Evolutionary conservation across 2,113 vertebrate genomes (phyloP), one percentile per base, ranked within the genome.

Genomic region (Proterorhinus semilunaris): DNA sequence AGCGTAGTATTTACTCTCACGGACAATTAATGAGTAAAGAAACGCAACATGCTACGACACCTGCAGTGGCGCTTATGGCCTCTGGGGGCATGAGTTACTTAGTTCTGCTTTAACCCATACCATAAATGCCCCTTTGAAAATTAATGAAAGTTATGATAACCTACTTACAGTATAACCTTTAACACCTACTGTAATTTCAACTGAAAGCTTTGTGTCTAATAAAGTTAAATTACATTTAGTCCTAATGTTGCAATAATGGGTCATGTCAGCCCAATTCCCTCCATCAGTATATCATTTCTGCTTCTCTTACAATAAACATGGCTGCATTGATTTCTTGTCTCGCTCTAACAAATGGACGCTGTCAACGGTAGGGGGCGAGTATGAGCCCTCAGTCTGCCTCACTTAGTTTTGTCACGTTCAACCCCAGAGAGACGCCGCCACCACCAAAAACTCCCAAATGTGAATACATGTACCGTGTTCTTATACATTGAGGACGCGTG

Each of bases 351-450:
- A 67, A 68, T 16, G 59, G 27, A 21, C 17, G 16, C n/a, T 79
- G 63, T 78, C 13, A 45, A 75, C 91, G 86, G 86, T 88, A 91
- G 90, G 87, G 81, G 91, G 89, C 82, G 87, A 82, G 74, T 52
- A 77, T 65, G 59, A 75, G 66, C 48, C 10, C 62, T 16, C 10
- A 55, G 53, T 52, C 51, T 51, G 48, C 5, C 68, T 71, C 45
- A 13, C 44, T 17, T 57, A 65, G 69, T 74, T 47, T 21, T 74
- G 72, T 57, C 62, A 63, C 16, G 10, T 9, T 71, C 53, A 55
- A 82, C 61, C 47, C 71, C 69, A 36, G 68, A 82, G 54, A 79
- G 21, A 21, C 21, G 21, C 21, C 84, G 74, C 64, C 54, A 51
- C 52, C 66, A 5, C 1, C 52, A 15, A 67, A 3, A 52, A 65